phyloP scores from a whole-genome alignment of 1,140 invertebrate genomes.

The Mamestra configurata region DNA sequence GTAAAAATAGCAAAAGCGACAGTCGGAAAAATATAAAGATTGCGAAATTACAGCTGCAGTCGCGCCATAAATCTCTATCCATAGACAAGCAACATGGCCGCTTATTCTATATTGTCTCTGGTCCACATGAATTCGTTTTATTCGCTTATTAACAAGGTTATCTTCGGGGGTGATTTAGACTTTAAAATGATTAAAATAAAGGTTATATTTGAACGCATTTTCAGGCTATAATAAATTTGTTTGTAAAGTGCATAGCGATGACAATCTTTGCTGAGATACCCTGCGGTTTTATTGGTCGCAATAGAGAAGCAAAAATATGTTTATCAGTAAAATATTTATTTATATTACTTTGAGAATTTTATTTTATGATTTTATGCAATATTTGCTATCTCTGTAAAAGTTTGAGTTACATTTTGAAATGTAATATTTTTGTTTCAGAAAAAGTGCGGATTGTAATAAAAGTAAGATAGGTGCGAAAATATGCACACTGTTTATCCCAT shows the following conservation, averaged over 20 bases:
- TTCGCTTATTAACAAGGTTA: constrained; percentile 53
- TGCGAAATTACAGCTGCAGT: constrained; percentile 67
- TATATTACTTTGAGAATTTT: constrained; percentile 34
- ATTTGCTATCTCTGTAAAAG: constrained; percentile 12
- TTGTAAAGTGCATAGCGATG: constrained; percentile 52
- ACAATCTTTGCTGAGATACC: constrained; percentile 54
- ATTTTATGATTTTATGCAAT: constrained; percentile 38
- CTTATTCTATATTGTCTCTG: constrained; percentile 73
- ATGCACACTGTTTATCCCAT: too few relatives aligned
- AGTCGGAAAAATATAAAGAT: constrained; percentile 60
- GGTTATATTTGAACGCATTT: constrained; percentile 41
- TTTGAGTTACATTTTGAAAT: constrained; percentile 16
- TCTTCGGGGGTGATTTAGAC: constrained; percentile 17
- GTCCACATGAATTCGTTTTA: constrained; percentile 64
- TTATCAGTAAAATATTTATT: constrained; percentile 48
- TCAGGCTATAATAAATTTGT: constrained; percentile 42
- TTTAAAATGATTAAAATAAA: constrained; percentile 47
- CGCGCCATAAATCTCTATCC: constrained; percentile 69
- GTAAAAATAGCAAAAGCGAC: constrained; percentile 43
- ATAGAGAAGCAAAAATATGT: constrained; percentile 55
- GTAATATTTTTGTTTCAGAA: constrained; percentile 4
- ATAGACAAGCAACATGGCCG: constrained; percentile 75
- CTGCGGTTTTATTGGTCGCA: constrained; percentile 55
- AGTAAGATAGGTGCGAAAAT: neutral
- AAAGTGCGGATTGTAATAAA: constrained; percentile 14